Evolutionary conservation across 2,797 vertebrate species (phyloP).

Genomic region (Neostethus bicornis): DNA sequence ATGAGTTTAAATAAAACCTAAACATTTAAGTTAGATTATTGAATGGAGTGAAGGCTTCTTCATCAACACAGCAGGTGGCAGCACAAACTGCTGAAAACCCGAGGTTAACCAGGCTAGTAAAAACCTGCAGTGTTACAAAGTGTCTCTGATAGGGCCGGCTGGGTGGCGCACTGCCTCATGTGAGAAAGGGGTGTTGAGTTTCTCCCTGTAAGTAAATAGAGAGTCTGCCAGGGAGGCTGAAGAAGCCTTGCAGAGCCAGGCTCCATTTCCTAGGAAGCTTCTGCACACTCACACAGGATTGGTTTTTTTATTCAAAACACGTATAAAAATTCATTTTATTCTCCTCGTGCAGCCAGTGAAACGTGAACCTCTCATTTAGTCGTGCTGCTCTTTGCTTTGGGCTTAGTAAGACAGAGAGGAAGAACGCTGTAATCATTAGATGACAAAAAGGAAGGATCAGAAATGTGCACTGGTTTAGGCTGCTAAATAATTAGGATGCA

Average conservation of each 20-base stretch:
- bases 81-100: conserved; percentile 41
- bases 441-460: neutral
- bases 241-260: conserved; percentile 31
- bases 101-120: neutral
- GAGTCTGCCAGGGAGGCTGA: conserved; percentile 34
- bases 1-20: neutral
- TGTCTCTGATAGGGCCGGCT: conserved; percentile 14
- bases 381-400: conserved; percentile 3
- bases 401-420: neutral
- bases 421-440: neutral
- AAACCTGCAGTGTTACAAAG: conserved; percentile 30
- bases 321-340: conserved; percentile 13
- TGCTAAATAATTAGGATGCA: too few relatives aligned
- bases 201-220: conserved; percentile 46
- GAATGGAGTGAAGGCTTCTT: neutral
- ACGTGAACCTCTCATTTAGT: conserved; percentile 10
- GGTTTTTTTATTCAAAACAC: conserved; percentile 2
- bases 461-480: neutral
- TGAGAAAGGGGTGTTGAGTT: conserved; percentile 40
- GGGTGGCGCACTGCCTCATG: conserved; percentile 37
- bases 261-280: conserved; percentile 17
- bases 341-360: neutral
- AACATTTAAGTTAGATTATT: conserved; percentile 4
- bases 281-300: neutral
- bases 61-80: conserved; percentile 58